These are phyloP conservation scores for Siderastrea radians DNA, from an alignment of 92 coral and sea anemone species.

Conservation along the genomic window DNA sequence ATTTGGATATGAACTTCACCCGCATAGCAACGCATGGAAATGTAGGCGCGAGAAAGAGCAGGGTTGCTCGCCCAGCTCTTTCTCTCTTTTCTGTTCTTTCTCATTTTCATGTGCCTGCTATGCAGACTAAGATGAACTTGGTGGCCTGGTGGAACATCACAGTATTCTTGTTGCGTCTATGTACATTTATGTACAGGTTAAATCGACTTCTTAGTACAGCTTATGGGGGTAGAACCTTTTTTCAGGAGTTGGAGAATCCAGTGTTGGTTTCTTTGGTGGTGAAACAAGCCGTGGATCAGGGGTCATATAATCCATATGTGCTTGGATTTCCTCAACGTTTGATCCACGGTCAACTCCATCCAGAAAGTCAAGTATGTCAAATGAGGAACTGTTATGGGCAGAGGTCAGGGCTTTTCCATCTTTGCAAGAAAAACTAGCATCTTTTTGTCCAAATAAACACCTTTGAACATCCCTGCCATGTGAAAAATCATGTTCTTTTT, in stretches of 20 bases:
- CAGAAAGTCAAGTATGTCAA: conserved; percentile 68
- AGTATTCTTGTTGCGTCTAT: too few relatives aligned
- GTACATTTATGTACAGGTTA: too few relatives aligned
- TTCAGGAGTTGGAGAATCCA: conserved; percentile 73
- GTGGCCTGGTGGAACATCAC: too few relatives aligned
- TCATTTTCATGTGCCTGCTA: too few relatives aligned
- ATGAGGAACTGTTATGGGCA: conserved; percentile 32
- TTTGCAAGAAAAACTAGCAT: not conserved
- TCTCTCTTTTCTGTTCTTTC: too few relatives aligned
- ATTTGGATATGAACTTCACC: too few relatives aligned
- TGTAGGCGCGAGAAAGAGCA: too few relatives aligned
- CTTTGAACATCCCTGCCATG: conserved; percentile 37
- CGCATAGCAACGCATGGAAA: too few relatives aligned
- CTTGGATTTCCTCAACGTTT: conserved; percentile 1
- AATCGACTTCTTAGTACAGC: conserved; percentile 19
- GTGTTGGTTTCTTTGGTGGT: conserved; percentile 77
- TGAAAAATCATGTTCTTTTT: not conserved
- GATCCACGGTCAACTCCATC: conserved; percentile 48
- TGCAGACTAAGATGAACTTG: too few relatives aligned
- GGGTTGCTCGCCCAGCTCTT: too few relatives aligned
- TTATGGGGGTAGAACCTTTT: conserved; percentile 66
- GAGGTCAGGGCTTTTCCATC: not conserved
- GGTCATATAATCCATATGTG: conserved; percentile 18
- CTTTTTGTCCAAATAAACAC: conserved; percentile 42
- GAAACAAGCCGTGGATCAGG: conserved; percentile 53